A percentile compares a stretch with the other conserved stretches of the same genome.
These are phyloP conservation scores for Brenthis ino DNA, from an alignment of 2,888 invertebrate genomes.

Conservation along the genomic window DNA sequence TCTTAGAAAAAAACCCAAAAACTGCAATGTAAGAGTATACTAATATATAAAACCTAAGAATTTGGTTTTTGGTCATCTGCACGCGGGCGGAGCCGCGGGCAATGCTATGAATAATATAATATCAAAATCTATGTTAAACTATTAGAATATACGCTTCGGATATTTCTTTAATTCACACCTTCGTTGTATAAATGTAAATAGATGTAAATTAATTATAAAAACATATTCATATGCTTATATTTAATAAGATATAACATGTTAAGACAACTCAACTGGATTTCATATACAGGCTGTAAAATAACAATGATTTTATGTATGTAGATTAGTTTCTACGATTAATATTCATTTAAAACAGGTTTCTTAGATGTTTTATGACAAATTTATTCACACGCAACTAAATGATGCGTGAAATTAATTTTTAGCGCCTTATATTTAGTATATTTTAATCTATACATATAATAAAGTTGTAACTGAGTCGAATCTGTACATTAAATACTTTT, in stretches of 20 bases:
- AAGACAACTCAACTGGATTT: constrained; percentile 1
- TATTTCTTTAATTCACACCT: too few relatives aligned
- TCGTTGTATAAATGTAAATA: background rate
- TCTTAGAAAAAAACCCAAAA: too few relatives aligned
- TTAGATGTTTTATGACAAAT: constrained; percentile 3
- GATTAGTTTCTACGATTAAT: constrained; percentile 43
- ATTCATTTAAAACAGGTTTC: constrained; percentile 30
- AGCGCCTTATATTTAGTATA: constrained; percentile 14
- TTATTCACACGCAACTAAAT: constrained; percentile 35
- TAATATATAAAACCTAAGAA: too few relatives aligned
- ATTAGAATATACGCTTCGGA: too few relatives aligned
- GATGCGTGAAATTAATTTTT: constrained; percentile 29
- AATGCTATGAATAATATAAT: too few relatives aligned
- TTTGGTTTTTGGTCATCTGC: too few relatives aligned
- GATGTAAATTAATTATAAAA: constrained; percentile 8
- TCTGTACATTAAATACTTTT: too few relatives aligned
- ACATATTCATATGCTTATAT: constrained; percentile 7
- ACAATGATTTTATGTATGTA: constrained; percentile 32
- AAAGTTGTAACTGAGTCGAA: too few relatives aligned
- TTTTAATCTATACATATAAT: background rate
- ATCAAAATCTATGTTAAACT: too few relatives aligned
- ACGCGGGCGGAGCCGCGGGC: too few relatives aligned
- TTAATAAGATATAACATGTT: constrained; percentile 6
- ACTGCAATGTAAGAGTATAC: too few relatives aligned
- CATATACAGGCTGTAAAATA: background rate